Evolutionary conservation across 2,113 vertebrate species (phyloP), one percentile per base, ranked within the genome.

Genomic region (Anguilla rostrata): DNA sequence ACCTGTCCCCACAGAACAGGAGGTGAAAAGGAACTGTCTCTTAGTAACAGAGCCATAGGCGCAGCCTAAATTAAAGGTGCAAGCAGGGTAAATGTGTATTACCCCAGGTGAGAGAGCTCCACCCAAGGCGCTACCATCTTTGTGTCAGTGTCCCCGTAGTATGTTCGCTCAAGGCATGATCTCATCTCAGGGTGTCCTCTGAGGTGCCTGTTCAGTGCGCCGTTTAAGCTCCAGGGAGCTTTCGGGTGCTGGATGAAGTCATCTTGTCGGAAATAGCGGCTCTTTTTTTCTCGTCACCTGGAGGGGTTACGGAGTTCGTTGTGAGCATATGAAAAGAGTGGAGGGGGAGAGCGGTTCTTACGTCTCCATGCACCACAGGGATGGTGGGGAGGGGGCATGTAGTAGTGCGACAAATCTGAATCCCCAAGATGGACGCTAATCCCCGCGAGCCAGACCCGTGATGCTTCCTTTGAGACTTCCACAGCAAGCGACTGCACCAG

Each of bases 401-500:
- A 39, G 20, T 15, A 22, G 18, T 9, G 6, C 14, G n/a, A 26
- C 7, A 43, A 84, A 46, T 56, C n/a, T 71, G 34, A 40, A 84
- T 16, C 71, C 41, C 41, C 12, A 29, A n/a, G 29, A 29, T 80
- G 78, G 79, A 57, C 22, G 39, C 9, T 57, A 46, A 60, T 86
- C 71, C n/a, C 46, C 63, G 26, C 78, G 81, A 83, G 75, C 26
- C 34, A 78, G 82, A 56, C 16, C 49, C 39, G 41, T 39, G 60
- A 75, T 40, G 39, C 15, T 83, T 86, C 66, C 29, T 39, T 43
- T 29, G 82, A 87, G 40, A 87, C 71, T 6, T 83, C 0, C 82
- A 16, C 11, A 43, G 29, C 20, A 8, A 53, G 49, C 12, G 12
- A 5, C 60, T 46, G 34, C 29, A 82, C 43, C 80, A 43, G 85